These are phyloP conservation scores for Proteles cristata DNA, from an alignment of 2,113 vertebrate species.

Conservation along the genomic window DNA sequence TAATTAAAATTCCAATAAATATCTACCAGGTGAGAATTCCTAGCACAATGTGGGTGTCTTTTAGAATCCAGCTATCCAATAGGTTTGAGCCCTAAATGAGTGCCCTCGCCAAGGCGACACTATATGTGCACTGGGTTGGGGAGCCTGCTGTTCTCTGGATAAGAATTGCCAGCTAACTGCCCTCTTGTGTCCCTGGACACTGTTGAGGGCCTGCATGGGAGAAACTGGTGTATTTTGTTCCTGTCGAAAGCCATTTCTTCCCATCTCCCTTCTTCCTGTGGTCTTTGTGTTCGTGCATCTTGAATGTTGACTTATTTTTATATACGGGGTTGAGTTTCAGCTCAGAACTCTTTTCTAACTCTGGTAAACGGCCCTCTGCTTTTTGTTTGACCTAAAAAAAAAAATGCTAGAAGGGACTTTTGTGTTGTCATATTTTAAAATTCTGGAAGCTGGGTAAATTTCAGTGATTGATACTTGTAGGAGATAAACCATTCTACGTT, in stretches of 20 bases:
- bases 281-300: not conserved
- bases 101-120: accelerated
- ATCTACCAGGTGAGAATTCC: not conserved
- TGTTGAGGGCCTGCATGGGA: accelerated
- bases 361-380: not conserved
- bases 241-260: accelerated
- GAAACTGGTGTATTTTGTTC: not conserved
- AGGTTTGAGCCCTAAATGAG: accelerated
- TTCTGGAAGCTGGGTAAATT: not conserved
- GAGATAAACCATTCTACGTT: not conserved
- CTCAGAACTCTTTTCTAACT: not conserved
- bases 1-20: not conserved
- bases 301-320: not conserved
- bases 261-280: accelerated
- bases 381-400: not conserved
- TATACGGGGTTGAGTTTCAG: not conserved
- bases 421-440: not conserved
- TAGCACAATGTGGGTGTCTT: accelerated
- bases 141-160: not conserved
- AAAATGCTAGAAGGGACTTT: not conserved
- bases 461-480: not conserved
- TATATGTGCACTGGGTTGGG: accelerated
- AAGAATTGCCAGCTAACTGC: not conserved
- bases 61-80: accelerated
- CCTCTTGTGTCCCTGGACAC: not conserved